Evolutionary conservation across 1,140 invertebrate genomes (phyloP).

Genomic region (Octopus sinensis): DNA sequence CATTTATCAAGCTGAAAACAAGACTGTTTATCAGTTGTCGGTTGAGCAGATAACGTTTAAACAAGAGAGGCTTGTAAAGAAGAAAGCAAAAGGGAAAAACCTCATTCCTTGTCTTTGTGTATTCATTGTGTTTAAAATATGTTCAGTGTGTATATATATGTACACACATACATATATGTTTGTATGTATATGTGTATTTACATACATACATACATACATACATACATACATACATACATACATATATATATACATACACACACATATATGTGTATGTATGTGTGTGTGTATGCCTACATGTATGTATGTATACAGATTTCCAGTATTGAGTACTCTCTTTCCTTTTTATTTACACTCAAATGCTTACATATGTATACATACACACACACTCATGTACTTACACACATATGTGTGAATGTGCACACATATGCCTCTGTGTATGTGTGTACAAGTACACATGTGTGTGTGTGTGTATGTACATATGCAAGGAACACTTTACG

Average conservation of each 20-base stretch:
- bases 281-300: not conserved
- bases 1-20: too few species aligned
- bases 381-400: not conserved
- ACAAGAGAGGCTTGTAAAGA: too few species aligned
- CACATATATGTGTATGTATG: not conserved
- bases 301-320: not conserved
- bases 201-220: not conserved
- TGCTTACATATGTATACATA: not conserved
- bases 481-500: too few species aligned
- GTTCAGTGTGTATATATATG: too few species aligned
- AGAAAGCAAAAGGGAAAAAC: too few species aligned
- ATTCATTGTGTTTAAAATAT: too few species aligned
- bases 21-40: too few species aligned
- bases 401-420: not conserved
- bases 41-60: too few species aligned
- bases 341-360: not conserved
- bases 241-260: constrained; percentile 4
- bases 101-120: too few species aligned
- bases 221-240: constrained; percentile 15
- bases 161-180: too few species aligned
- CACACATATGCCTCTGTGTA: not conserved
- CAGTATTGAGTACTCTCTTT: not conserved
- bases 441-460: not conserved
- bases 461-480: not conserved
- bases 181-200: not conserved